phyloP scores from a whole-genome alignment of 1,140 invertebrate genomes.

The Nasonia longicornis region DNA sequence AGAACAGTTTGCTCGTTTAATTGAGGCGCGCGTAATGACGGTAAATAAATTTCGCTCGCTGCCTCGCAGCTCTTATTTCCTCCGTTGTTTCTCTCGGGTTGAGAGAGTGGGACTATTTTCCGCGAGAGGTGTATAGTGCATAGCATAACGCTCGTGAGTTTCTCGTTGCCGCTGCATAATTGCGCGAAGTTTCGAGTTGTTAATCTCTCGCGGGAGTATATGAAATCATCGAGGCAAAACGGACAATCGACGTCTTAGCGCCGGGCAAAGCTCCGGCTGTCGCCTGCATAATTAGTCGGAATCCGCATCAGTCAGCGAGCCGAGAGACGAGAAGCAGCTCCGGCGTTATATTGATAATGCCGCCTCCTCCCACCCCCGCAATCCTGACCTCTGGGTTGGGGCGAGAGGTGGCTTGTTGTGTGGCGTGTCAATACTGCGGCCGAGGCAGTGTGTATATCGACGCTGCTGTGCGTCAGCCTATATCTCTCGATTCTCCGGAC shows the following conservation, averaged over 20 bases:
- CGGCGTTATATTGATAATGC: slow-evolving; percentile 39
- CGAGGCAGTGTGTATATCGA: neutral
- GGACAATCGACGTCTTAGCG: neutral
- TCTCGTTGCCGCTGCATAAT: no score
- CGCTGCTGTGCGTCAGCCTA: neutral
- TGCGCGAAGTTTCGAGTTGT: no score
- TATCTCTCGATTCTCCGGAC: neutral
- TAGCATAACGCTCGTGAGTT: neutral
- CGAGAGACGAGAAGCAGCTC: neutral
- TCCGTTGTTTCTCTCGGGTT: neutral
- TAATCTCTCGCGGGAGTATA: neutral
- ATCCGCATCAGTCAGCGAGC: slow-evolving; percentile 18
- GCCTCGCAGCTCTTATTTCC: slow-evolving; percentile 13
- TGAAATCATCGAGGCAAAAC: neutral
- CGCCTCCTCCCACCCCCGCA: neutral
- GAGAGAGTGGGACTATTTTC: neutral
- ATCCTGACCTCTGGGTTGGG: neutral
- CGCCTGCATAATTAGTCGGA: slow-evolving; percentile 28
- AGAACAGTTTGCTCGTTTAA: slow-evolving; percentile 25
- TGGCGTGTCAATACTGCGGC: slow-evolving; percentile 10
- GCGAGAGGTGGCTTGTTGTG: neutral
- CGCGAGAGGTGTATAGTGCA: neutral
- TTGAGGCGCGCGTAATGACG: slow-evolving; percentile 19
- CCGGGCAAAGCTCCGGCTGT: neutral
- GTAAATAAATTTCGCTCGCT: neutral